phyloP scores from a whole-genome alignment of 1,140 invertebrate species.

The Penaeus indicus region DNA sequence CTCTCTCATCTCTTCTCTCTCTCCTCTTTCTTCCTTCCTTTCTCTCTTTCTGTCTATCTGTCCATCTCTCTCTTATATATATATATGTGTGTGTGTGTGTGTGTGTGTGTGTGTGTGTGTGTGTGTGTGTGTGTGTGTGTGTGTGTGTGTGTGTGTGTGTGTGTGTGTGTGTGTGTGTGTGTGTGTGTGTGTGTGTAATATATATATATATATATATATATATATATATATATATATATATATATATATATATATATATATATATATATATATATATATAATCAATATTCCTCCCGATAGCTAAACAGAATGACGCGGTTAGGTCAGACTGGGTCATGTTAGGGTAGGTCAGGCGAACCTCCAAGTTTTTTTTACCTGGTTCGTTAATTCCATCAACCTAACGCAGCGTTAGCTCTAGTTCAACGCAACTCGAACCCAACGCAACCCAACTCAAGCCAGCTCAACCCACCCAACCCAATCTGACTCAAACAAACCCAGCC shows the following conservation, averaged over 20 bases:
- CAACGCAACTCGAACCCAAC: too few relatives aligned
- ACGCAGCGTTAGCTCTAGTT: too few relatives aligned
- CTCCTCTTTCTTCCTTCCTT: neutral
- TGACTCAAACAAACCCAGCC: too few relatives aligned
- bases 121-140: conserved; percentile 26
- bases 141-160: conserved; percentile 17
- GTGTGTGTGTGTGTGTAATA: neutral
- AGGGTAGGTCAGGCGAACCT: too few relatives aligned
- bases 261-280: conserved; percentile 41
- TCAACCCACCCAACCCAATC: too few relatives aligned
- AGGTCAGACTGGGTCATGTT: too few relatives aligned
- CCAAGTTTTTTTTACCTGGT: too few relatives aligned
- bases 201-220: conserved; percentile 33
- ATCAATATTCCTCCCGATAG: too few relatives aligned
- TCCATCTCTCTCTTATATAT: too few relatives aligned
- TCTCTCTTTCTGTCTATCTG: neutral
- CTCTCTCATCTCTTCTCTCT: neutral
- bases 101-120: conserved; percentile 8
- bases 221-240: conserved; percentile 40
- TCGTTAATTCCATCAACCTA: too few relatives aligned
- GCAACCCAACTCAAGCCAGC: too few relatives aligned
- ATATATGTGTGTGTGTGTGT: conserved; percentile 29
- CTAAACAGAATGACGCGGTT: too few relatives aligned
- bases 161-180: conserved; percentile 10
- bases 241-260: conserved; percentile 43